Evolutionary conservation across 2,797 vertebrate genomes (phyloP), one percentile per base, ranked within the genome.

Genomic region (Mormyrops boulengeri): DNA sequence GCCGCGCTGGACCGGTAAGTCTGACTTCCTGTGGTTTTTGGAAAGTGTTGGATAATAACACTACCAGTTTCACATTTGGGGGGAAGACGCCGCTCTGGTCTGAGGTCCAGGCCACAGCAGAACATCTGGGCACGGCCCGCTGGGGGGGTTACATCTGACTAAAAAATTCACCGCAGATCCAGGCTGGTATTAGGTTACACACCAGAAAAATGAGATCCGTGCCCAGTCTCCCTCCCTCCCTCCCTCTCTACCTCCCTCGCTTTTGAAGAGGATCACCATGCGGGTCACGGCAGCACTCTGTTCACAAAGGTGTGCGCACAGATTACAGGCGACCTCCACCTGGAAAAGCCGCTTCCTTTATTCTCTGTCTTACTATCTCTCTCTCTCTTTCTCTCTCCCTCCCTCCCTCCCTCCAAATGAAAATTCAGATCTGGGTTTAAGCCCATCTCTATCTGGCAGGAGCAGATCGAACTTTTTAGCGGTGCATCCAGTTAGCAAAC

Each of bases 251-350:
- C 26, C 26, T 30, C 26, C 52, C 77, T 62, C 11, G 69, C 53
- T 47, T 84, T 84, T 80, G 88, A 85, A 38, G 73, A 89, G 52
- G 17, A 60, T 69, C 26, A 38, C 7, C 50, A 57, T 47, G 38
- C 53, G 55, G 88, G 88, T 62, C 88, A 85, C 38, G 30, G 22
- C 88, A 89, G 88, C 41, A 41, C 77, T 85, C 88, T 84, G 52
- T 30, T 62, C 41, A 89, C 73, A 9, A 26, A 89, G 77, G 73
- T 57, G 49, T 80, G 53, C n/a, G 69, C 53, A 9, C 88, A 34
- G 38, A 50, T 89, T 82, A 84, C 88, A 89, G 88, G 53, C 82
- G 41, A 60, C 73, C n/a, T 22, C 2, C 17, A 26, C 82, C 82
- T 85, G n/a, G 1, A 52, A 9, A 52, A 7, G 22, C 82, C 44